A percentile compares a stretch with the other conserved stretches of the same genome.
Evolutionary conservation across 2,888 invertebrate genomes (phyloP).

Genomic region (Drosophila lutescens): DNA sequence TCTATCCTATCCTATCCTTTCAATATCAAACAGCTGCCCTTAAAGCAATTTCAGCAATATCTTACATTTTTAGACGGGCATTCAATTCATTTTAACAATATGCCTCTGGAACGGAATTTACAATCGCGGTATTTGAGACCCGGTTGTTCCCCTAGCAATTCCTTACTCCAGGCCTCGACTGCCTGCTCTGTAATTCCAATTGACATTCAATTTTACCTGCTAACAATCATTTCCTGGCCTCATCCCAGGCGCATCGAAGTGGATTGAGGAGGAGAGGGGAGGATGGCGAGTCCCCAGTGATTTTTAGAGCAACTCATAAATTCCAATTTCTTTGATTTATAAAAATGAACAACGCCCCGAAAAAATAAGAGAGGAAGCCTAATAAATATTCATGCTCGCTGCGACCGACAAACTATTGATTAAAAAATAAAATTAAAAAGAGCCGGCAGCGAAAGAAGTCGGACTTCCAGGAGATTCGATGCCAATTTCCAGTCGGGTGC

Average conservation of each 20-base stretch:
- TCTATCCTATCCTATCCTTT: neutral
- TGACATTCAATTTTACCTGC: constrained; percentile 74
- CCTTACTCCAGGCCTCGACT: constrained; percentile 11
- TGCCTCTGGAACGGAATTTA: constrained; percentile 7
- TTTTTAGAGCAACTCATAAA: constrained; percentile 56
- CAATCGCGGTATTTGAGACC: constrained; percentile 1
- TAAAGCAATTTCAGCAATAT: neutral
- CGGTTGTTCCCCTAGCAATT: constrained; percentile 8
- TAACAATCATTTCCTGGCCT: constrained; percentile 55
- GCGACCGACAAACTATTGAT: constrained; percentile 42
- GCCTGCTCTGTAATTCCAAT: constrained; percentile 51
- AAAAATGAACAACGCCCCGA: constrained; percentile 74
- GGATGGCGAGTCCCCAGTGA: constrained; percentile 19
- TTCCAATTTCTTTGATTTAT: constrained; percentile 69
- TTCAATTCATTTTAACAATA: constrained; percentile 4
- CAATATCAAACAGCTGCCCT: neutral
- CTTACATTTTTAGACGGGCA: constrained; percentile 1
- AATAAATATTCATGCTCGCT: constrained; percentile 71
- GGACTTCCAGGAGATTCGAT: constrained; percentile 32
- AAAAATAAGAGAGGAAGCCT: constrained; percentile 36
- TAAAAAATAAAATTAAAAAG: constrained; percentile 56
- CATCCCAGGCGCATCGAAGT: constrained; percentile 6
- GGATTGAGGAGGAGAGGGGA: constrained; percentile 13
- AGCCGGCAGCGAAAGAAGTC: constrained; percentile 28
- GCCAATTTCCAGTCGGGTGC: constrained; percentile 35